Evolutionary conservation across 2,888 invertebrate species (phyloP).

Genomic region (Polydrusus pterygomalis): DNA sequence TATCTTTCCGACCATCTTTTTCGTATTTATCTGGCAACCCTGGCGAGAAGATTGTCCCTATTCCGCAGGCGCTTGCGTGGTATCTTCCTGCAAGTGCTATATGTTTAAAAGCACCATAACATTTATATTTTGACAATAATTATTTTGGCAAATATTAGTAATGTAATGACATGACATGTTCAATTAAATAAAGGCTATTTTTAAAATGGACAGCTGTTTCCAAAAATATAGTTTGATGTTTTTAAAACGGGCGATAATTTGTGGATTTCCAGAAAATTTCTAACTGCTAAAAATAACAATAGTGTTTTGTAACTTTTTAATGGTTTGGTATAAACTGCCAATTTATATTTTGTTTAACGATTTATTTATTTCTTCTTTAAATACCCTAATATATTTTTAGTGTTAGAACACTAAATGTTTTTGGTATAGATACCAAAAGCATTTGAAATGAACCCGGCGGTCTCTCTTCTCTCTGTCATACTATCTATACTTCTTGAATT

Average conservation of each 20-base stretch:
- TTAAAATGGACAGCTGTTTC: slow-evolving; percentile 46
- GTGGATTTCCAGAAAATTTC: slow-evolving; percentile 34
- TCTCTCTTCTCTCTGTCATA: too few species aligned
- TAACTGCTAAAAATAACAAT: slow-evolving; percentile 38
- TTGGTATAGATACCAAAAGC: too few species aligned
- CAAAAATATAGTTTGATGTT: slow-evolving; percentile 36
- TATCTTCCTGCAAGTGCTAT: neutral
- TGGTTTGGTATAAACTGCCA: slow-evolving; percentile 4
- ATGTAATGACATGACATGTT: slow-evolving; percentile 20
- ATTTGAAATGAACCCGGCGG: too few species aligned
- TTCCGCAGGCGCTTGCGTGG: neutral
- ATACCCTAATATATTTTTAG: neutral
- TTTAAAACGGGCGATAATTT: slow-evolving; percentile 24
- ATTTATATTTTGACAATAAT: neutral
- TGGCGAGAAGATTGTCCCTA: too few species aligned
- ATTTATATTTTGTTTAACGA: slow-evolving; percentile 2
- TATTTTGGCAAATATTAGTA: slow-evolving; percentile 20
- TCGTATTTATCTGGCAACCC: too few species aligned
- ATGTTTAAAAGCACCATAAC: neutral
- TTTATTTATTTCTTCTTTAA: slow-evolving; percentile 8
- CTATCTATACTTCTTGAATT: too few species aligned
- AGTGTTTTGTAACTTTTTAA: slow-evolving; percentile 1
- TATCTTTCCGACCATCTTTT: too few species aligned
- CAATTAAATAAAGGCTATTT: slow-evolving; percentile 33
- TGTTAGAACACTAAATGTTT: too few species aligned